Percentiles rank a stretch among this genome's conserved stretches.
These are phyloP conservation scores for Agrochola lychnidis DNA, from an alignment of 2,888 invertebrate genomes.

Conservation along the genomic window DNA sequence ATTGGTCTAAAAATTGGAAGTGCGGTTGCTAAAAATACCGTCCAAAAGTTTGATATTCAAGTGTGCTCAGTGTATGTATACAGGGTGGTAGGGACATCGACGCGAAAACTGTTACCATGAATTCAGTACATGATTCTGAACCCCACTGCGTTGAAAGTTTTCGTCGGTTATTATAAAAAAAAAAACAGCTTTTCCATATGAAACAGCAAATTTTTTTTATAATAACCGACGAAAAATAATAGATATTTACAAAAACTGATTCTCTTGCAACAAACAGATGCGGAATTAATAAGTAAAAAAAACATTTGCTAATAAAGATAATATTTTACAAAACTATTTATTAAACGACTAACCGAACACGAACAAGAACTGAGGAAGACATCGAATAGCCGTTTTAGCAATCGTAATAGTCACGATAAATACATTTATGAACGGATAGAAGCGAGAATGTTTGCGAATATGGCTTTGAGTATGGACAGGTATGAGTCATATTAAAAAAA, in stretches of 20 bases:
- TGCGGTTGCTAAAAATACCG: background rate
- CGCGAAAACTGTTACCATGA: too few species aligned
- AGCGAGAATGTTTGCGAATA: slow-evolving; percentile 21
- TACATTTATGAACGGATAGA: slow-evolving; percentile 38
- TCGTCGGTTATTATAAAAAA: too few species aligned
- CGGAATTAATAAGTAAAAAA: background rate
- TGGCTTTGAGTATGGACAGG: slow-evolving; percentile 1
- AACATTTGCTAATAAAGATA: background rate
- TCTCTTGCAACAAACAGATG: background rate
- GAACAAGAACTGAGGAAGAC: slow-evolving; percentile 29
- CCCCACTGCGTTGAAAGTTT: too few species aligned
- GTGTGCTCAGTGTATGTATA: background rate
- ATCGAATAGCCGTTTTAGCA: slow-evolving; percentile 19
- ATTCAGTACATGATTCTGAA: too few species aligned
- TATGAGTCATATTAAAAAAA: slow-evolving; percentile 22
- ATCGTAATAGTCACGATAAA: slow-evolving; percentile 51
- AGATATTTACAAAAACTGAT: background rate
- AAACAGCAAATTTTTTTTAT: too few species aligned
- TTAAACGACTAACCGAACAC: background rate
- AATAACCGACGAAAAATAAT: too few species aligned
- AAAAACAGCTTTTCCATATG: too few species aligned
- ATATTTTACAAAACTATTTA: slow-evolving; percentile 10
- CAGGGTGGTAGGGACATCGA: too few species aligned
- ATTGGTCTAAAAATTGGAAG: background rate
- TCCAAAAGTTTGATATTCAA: background rate